Percentiles rank a stretch among this genome's conserved stretches.
Evolutionary conservation across 2,113 vertebrate genomes (phyloP).

Genomic region (Nycticryphes semicollaris): DNA sequence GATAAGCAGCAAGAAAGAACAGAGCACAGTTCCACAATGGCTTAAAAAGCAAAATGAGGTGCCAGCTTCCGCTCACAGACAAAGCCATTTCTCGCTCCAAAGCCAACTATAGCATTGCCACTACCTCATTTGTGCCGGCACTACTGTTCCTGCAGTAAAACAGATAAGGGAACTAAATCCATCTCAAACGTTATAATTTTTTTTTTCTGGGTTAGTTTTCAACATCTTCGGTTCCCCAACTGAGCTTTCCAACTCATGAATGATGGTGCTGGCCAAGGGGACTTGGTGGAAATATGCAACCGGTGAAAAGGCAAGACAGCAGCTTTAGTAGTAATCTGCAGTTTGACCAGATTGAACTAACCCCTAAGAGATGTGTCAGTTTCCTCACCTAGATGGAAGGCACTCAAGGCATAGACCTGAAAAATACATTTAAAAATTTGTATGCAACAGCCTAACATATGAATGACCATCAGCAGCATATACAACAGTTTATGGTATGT

Average conservation of each 20-base stretch:
- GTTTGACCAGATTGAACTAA: background rate
- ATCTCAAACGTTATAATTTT: background rate
- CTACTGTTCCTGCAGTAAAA: slow-evolving; percentile 42
- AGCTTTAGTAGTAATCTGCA: background rate
- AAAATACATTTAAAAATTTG: background rate
- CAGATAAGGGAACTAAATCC: slow-evolving; percentile 51
- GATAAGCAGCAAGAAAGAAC: slow-evolving; percentile 61
- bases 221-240: background rate
- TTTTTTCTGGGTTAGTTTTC: slow-evolving; percentile 15
- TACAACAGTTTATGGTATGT: background rate
- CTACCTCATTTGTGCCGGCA: background rate
- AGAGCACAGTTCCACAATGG: slow-evolving; percentile 30
- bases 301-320: background rate
- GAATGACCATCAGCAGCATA: background rate
- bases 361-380: background rate
- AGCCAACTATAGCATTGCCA: slow-evolving; percentile 34
- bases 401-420: background rate
- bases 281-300: background rate
- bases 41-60: slow-evolving; percentile 46
- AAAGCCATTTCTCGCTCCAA: slow-evolving; percentile 38
- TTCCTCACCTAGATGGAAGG: background rate
- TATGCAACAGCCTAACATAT: background rate
- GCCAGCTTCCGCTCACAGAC: slow-evolving; percentile 36
- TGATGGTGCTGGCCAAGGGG: background rate
- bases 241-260: background rate